phyloP scores from a whole-genome alignment of 2,113 vertebrate genomes.

The Scartelaos histophorus region DNA sequence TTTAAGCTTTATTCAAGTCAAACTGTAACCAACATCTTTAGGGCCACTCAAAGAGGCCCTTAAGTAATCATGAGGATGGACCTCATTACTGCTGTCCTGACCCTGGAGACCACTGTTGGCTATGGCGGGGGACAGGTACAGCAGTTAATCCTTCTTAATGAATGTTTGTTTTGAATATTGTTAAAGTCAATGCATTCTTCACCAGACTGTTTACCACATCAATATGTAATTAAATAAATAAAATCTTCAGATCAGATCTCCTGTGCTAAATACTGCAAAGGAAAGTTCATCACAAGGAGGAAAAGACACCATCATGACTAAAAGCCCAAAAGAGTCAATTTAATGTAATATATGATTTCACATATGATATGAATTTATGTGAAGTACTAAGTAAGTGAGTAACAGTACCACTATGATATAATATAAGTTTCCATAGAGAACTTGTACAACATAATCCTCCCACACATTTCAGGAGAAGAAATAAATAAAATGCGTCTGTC shows the following conservation, averaged over 20 bases:
- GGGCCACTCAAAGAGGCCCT: not conserved
- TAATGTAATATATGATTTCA: too few relatives aligned
- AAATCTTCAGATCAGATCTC: not conserved
- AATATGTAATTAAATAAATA: not conserved
- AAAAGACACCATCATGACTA: too few relatives aligned
- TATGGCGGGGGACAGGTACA: not conserved
- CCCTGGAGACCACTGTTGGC: not conserved
- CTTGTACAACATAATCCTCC: not conserved
- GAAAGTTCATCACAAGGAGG: too few relatives aligned
- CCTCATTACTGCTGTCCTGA: not conserved
- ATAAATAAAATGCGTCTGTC: not conserved
- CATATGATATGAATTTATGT: too few relatives aligned
- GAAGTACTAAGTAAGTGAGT: too few relatives aligned
- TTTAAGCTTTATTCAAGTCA: too few relatives aligned
- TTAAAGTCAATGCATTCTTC: not conserved
- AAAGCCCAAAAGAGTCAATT: too few relatives aligned
- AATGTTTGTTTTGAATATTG: conserved; percentile 9
- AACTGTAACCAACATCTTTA: not conserved
- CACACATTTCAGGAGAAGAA: not conserved
- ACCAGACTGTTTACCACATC: not conserved
- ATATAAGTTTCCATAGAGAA: not conserved
- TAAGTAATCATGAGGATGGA: not conserved
- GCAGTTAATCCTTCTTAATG: not conserved
- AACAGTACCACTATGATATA: too few relatives aligned
- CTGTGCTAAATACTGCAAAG: not conserved